Percentiles rank a stretch among this genome's conserved stretches.
Evolutionary conservation across 2,888 invertebrate species (phyloP).

Genomic region (Tachina fera): DNA sequence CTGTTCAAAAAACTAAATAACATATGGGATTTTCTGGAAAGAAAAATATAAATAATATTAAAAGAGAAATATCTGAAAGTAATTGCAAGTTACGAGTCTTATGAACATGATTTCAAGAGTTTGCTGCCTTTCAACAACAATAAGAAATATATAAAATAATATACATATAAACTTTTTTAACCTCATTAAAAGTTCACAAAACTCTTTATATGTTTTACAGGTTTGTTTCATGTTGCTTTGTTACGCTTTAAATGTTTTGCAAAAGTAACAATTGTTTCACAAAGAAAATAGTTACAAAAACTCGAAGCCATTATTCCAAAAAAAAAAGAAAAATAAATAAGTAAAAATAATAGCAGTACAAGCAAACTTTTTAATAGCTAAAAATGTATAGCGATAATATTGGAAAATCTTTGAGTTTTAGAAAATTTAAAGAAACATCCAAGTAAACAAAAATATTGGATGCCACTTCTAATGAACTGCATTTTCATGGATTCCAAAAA

Average conservation of each 20-base stretch:
- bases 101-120: neutral
- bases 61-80: neutral
- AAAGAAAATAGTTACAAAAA: neutral
- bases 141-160: constrained; percentile 11
- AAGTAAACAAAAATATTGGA: too few species aligned
- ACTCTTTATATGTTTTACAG: constrained; percentile 13
- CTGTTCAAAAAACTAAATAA: constrained; percentile 9
- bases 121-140: neutral
- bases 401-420: too few species aligned
- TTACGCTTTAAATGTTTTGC: neutral
- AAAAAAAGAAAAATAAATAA: neutral
- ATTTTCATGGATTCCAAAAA: too few species aligned
- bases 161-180: constrained; percentile 47
- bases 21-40: constrained; percentile 39
- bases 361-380: too few species aligned
- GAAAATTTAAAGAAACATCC: too few species aligned
- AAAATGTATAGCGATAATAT: too few species aligned
- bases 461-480: too few species aligned
- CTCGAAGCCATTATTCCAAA: neutral
- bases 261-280: neutral
- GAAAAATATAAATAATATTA: neutral
- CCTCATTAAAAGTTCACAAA: constrained; percentile 61
- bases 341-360: too few species aligned
- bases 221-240: neutral
- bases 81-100: neutral